Base-by-base conservation (phyloP, 2,888 invertebrate species). In the Thereva nobilitata region DNA sequence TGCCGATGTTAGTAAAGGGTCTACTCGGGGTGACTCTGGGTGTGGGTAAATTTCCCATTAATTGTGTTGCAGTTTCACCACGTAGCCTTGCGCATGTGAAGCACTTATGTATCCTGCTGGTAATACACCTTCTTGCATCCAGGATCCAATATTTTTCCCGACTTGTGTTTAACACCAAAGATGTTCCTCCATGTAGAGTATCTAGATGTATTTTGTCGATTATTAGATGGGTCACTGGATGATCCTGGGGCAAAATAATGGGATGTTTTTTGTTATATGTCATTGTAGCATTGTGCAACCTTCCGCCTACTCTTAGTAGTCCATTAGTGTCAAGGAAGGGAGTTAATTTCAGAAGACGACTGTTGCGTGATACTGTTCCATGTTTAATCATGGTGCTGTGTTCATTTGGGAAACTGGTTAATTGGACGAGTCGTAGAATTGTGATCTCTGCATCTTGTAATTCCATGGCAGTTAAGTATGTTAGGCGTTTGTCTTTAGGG, bases 41-140 rank as follows among this genome's bases (percentile, higher is more conserved):
- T 49, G 49, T 9, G 1, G 49, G 49, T 49, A 49, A n/a, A 12
- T 49, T 49, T 12, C 49, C 49, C 49, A 9, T 49, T 49, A 49
- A 49, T 49, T 49, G 49, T 12, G 12, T 49, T 6, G 10, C 6
- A 6, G 10, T 49, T 9, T 49, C 12, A 2, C 12, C 6, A 6
- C 49, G n/a, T 10, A 10, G 5, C 49, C 8, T 49, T 7, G 12
- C 12, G 49, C 5, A 49, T 7, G 12, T 12, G 3, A 12, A 2
- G 12, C 49, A 49, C 3, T 49, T 49, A 12, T 49, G 7, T 10
- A 49, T 49, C 6, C 6, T 49, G n/a, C 49, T 49, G 9, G 49
- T 12, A n/a, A 49, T 49, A 12, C 49, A 10, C 1, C 49, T 9
- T 49, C 12, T 6, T 1, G 49, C 49, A 12, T 49, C n/a, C 6